A percentile compares a stretch with the other conserved stretches of the same genome.
These are phyloP conservation scores for Colaptes auratus DNA, from an alignment of 2,113 vertebrate genomes.

Conservation along the genomic window DNA sequence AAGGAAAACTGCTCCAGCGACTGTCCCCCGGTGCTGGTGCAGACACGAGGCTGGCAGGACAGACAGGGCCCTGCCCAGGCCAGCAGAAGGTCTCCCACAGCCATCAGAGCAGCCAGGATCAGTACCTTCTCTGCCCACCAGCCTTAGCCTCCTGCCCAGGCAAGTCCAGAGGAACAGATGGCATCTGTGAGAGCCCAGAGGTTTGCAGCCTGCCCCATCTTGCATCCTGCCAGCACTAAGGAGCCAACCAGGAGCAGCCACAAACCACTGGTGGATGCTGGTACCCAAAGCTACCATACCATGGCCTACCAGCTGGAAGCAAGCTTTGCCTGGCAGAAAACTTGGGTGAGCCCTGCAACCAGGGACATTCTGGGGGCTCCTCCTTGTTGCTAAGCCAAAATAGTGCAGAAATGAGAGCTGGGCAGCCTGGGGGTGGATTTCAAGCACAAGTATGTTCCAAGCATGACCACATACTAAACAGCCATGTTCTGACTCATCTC, in stretches of 20 bases:
- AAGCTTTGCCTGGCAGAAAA: background rate
- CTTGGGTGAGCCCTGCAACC: background rate
- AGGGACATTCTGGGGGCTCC: background rate
- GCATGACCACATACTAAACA: background rate
- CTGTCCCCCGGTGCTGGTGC: background rate
- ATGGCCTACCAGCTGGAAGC: background rate
- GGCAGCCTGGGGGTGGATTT: background rate
- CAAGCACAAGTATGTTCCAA: background rate
- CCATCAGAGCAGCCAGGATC: accelerated
- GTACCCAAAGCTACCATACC: background rate
- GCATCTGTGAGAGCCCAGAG: background rate
- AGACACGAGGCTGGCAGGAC: background rate
- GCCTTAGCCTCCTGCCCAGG: background rate
- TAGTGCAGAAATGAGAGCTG: background rate
- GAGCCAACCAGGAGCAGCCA: background rate
- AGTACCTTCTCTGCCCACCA: background rate
- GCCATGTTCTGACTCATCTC: background rate
- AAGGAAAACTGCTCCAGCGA: background rate
- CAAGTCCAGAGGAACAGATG: background rate
- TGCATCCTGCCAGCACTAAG: background rate
- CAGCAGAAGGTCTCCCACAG: background rate
- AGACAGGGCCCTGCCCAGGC: background rate
- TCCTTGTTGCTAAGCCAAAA: background rate
- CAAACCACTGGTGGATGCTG: accelerated
- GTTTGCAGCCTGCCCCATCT: background rate